Conservation (phyloP, 2,113 vertebrate genomes). For the Numida meleagris region DNA sequence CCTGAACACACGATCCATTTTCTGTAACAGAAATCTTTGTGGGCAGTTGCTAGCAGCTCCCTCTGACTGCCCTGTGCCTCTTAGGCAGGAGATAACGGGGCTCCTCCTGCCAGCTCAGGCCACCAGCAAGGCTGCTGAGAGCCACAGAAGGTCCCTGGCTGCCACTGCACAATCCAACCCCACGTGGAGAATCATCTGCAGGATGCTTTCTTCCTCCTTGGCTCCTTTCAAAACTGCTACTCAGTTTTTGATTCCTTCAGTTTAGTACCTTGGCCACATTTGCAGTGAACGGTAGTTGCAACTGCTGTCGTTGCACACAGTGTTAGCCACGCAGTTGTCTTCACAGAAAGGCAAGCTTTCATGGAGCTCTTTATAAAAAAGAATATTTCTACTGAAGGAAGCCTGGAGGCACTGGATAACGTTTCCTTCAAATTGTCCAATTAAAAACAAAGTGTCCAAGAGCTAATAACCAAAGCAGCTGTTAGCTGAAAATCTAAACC, state of each 20-base stretch:
- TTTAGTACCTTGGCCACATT: background rate
- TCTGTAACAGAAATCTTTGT: background rate
- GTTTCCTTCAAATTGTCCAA: slow-evolving; percentile 33
- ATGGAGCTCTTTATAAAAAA: background rate
- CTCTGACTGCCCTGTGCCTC: background rate
- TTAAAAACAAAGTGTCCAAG: slow-evolving; percentile 43
- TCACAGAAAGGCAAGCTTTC: background rate
- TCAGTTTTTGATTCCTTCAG: background rate
- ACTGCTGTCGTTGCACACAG: background rate
- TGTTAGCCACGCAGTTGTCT: background rate
- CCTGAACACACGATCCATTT: background rate
- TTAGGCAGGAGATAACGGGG: accelerated
- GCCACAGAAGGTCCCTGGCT: background rate
- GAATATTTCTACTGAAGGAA: background rate
- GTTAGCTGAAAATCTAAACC: slow-evolving; percentile 41
- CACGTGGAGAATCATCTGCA: background rate
- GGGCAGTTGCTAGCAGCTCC: background rate
- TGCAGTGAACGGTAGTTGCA: background rate
- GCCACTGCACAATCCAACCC: background rate
- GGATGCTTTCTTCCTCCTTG: background rate
- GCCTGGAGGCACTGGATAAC: background rate
- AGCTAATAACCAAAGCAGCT: slow-evolving; percentile 52
- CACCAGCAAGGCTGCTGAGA: background rate
- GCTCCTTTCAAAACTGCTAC: background rate
- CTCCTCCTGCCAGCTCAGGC: background rate